Evolutionary conservation across 1,140 invertebrate species (phyloP), one percentile per base, ranked within the genome.

Genomic region (Bombyx mandarina): DNA sequence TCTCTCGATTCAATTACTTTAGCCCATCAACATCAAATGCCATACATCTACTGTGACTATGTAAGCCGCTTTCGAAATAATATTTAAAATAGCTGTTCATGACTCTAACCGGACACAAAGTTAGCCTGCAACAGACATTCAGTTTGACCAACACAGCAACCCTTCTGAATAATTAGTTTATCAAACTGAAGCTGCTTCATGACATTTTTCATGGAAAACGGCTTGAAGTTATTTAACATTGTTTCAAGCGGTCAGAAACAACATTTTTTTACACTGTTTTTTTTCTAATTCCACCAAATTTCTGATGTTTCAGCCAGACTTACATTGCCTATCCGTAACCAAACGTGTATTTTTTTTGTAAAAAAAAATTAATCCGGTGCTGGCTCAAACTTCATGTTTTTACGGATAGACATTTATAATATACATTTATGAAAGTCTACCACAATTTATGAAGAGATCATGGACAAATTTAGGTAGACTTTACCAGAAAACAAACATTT

Each of bases 391-490:
- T 42, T 60, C 57, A 48, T 52, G 50, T 46, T 55, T 52, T 62
- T 75, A 77, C 74, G 76, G 75, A 71, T 65, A 82, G 79, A 71
- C 50, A 64, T 64, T 65, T 60, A 69, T 69, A 72, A 22, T 61
- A 22, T 22, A 65, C 62, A 57, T 62, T 56, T 67, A 55, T 72
- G 54, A 73, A 76, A 86, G 81, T 86, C 81, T 83, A 86, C 75
- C 83, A 86, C 74, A 84, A 86, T 84, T 86, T 79, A 83, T 84
- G 77, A 77, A 75, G 69, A 35, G 74, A 76, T 80, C 69, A 70
- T 63, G 49, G 75, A 82, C 77, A 86, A 86, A 83, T 86, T 69
- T 83, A 86, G 81, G 77, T 84, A 86, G 83, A 83, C 83, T 83
- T 77, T 69, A 69, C 76, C 74, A 75, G 79, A 83, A 85, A 86